Evolutionary conservation across 2,797 vertebrate species (phyloP).

Genomic region (Rhinatrema bivittatum): DNA sequence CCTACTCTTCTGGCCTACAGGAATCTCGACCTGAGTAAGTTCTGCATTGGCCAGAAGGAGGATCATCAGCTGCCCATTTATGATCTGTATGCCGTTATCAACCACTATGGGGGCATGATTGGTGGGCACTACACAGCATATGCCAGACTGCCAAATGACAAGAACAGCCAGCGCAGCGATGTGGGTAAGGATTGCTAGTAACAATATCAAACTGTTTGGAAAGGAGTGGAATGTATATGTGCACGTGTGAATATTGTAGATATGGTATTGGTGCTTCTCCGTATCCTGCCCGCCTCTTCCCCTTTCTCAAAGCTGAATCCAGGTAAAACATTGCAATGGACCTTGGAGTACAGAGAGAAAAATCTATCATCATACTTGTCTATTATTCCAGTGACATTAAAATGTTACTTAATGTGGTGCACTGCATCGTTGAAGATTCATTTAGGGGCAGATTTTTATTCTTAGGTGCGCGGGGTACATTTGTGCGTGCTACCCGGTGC

Average conservation of each 20-base stretch:
- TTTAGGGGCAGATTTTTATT: too few relatives aligned
- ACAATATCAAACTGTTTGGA: background rate
- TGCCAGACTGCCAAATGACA: slow-evolving; percentile 86
- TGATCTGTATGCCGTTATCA: slow-evolving; percentile 96
- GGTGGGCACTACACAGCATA: slow-evolving; percentile 95
- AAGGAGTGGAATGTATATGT: background rate
- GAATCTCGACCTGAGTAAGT: slow-evolving; percentile 92
- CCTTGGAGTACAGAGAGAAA: too few relatives aligned
- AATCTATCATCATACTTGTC: rapidly evolving
- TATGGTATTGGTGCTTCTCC: too few relatives aligned
- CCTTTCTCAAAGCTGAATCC: slow-evolving; percentile 4
- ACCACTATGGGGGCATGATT: slow-evolving; percentile 97
- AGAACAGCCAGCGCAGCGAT: slow-evolving; percentile 95
- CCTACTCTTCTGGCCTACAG: slow-evolving; percentile 46
- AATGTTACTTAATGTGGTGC: too few relatives aligned
- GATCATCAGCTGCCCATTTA: slow-evolving; percentile 89
- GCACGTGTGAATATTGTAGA: too few relatives aligned
- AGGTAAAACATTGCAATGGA: too few relatives aligned
- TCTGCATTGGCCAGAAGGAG: slow-evolving; percentile 94
- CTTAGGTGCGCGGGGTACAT: too few relatives aligned
- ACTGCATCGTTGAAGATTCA: too few relatives aligned
- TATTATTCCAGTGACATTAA: too few relatives aligned
- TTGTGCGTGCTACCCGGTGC: too few relatives aligned
- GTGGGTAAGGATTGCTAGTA: slow-evolving; percentile 70
- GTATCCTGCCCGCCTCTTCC: background rate